These are phyloP conservation scores for Chionodraco myersi DNA, from an alignment of 2,113 vertebrate genomes.

Conservation along the genomic window DNA sequence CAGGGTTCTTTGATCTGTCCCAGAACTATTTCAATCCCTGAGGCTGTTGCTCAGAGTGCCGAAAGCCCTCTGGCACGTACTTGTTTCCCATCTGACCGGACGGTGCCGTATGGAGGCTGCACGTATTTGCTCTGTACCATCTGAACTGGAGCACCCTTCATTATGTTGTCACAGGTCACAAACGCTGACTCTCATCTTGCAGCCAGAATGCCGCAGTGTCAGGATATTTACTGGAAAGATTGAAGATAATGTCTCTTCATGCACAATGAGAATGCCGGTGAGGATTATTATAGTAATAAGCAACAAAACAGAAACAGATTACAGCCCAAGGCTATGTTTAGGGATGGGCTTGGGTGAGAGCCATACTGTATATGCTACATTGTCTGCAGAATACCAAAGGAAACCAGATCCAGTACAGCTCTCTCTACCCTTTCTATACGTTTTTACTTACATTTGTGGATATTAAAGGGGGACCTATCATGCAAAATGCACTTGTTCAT, in stretches of 20 bases:
- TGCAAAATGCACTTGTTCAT: too few species aligned
- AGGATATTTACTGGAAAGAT: slow-evolving; percentile 51
- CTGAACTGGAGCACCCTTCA: slow-evolving; percentile 54
- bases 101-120: slow-evolving; percentile 21
- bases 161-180: slow-evolving; percentile 59
- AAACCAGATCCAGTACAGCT: slow-evolving; percentile 34
- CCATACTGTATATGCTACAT: slow-evolving; percentile 19
- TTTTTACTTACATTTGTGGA: neutral
- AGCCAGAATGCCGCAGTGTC: slow-evolving; percentile 49
- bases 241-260: slow-evolving; percentile 50
- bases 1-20: slow-evolving; percentile 56
- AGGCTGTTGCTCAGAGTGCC: slow-evolving; percentile 39
- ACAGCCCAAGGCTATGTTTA: slow-evolving; percentile 58
- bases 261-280: slow-evolving; percentile 43
- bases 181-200: slow-evolving; percentile 47
- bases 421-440: slow-evolving; percentile 25
- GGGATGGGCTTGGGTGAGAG: slow-evolving; percentile 46
- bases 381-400: slow-evolving; percentile 45
- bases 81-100: slow-evolving; percentile 47
- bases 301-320: slow-evolving; percentile 63
- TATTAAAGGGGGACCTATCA: too few species aligned
- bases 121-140: slow-evolving; percentile 33
- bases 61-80: slow-evolving; percentile 35
- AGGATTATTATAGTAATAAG: slow-evolving; percentile 61
- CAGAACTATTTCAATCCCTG: slow-evolving; percentile 25